Evolutionary conservation across 2,888 invertebrate genomes (phyloP), one percentile per base, ranked within the genome.

Genomic region (Athetis lepigone): DNA sequence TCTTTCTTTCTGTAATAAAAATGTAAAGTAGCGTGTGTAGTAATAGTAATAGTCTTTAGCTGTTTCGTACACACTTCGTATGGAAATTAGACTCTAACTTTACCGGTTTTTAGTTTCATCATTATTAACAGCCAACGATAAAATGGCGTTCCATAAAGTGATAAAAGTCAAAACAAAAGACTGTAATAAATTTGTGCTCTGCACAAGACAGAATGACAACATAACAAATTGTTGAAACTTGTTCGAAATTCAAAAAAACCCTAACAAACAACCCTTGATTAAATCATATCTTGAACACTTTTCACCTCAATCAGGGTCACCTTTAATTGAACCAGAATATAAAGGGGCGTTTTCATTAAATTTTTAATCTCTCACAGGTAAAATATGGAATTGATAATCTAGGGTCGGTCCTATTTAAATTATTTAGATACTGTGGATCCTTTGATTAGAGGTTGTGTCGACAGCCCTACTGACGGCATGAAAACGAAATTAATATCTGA

Each of bases 371-470:
- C 59, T 65, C 45, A 49, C 70, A 70, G 68, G 49, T 75, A 66
- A 80, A 77, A 73, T 75, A 77, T 76, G 60, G 68, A 65, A 75
- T 80, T 70, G 70, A 79, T 77, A 73, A 77, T 69, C 65, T 49
- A 47, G 74, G 65, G 63, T 40, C 36, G 57, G 47, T 18, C 54
- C 42, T 62, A 65, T 69, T 71, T 70, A 47, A 80, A 77, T 81
- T 71, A 81, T 81, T 79, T 71, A 76, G 71, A 55, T 46, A 55
- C 19, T 56, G 29, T 60, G 19, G 54, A 33, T 59, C 64, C 71
- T 81, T 77, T 75, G 74, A 75, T 70, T 66, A 61, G 42, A 54
- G 55, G 45, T 49, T 11, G 55, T 69, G 66, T 55, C 63, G 70
- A 66, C 60, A 63, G 49, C 16, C 43, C 37, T 43, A 54, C 56